Evolutionary conservation across 2,797 vertebrate species (phyloP).

Genomic region (Galago senegalensis): DNA sequence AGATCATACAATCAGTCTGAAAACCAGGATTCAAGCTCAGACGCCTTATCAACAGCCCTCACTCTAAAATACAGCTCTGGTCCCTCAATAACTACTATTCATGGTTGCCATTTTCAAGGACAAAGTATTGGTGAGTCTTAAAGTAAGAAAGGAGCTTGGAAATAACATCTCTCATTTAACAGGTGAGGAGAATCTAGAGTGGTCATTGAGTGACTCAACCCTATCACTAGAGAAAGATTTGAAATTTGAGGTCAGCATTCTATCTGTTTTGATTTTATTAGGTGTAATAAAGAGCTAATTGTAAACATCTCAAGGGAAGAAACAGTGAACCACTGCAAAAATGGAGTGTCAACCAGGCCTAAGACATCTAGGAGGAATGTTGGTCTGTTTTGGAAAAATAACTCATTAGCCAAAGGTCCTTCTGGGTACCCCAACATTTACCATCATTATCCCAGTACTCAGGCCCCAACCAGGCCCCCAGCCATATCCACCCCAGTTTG

Average conservation of each 20-base stretch:
- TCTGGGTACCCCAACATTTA: neutral
- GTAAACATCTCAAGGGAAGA: neutral
- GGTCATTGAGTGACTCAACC: neutral
- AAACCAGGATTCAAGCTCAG: neutral
- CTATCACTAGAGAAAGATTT: neutral
- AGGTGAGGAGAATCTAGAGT: neutral
- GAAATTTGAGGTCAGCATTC: neutral
- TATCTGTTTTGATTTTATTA: neutral
- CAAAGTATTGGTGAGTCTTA: neutral
- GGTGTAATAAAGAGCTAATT: neutral
- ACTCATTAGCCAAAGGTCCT: neutral
- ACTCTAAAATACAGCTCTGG: neutral
- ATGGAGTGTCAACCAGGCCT: neutral
- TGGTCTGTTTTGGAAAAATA: constrained; percentile 34
- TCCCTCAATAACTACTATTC: neutral
- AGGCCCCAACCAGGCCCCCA: neutral
- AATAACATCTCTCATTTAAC: neutral
- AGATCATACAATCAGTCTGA: neutral
- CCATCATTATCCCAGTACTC: neutral
- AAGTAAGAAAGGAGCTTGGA: neutral
- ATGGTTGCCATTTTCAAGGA: neutral
- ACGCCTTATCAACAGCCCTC: neutral
- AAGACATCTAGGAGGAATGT: neutral
- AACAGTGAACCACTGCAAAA: neutral
- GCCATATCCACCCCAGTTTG: neutral